These are phyloP conservation scores for Spatulosminthurus flaviceps DNA, from an alignment of 2,888 invertebrate genomes.

Conservation along the genomic window DNA sequence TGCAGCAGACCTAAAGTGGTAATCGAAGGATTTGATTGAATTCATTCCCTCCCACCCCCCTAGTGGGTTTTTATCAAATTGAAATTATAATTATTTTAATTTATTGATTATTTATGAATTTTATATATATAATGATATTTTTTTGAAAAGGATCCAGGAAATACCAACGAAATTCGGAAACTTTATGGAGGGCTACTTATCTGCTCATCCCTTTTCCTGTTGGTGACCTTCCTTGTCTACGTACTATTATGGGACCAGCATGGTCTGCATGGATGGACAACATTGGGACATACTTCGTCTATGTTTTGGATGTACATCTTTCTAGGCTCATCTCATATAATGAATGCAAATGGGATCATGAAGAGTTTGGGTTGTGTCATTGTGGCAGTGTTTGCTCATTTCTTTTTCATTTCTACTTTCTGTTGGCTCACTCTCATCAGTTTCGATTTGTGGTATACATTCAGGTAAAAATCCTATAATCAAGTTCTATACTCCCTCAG, in stretches of 20 bases:
- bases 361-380: slow-evolving; percentile 18
- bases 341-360: neutral
- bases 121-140: neutral
- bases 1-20: neutral
- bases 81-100: neutral
- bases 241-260: slow-evolving; percentile 35
- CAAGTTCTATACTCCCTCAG: no score
- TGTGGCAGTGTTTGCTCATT: slow-evolving; percentile 56
- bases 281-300: slow-evolving; percentile 40
- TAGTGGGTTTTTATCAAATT: neutral
- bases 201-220: slow-evolving; percentile 38
- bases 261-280: slow-evolving; percentile 46
- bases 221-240: slow-evolving; percentile 43
- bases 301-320: slow-evolving; percentile 47
- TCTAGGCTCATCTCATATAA: slow-evolving; percentile 30
- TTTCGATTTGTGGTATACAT: slow-evolving; percentile 59
- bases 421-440: slow-evolving; percentile 58
- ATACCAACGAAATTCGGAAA: neutral
- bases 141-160: neutral
- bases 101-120: neutral
- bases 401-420: slow-evolving; percentile 54
- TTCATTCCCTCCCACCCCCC: no score
- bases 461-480: no score
- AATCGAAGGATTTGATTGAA: no score
- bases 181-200: slow-evolving; percentile 40